A percentile compares a stretch with the other conserved stretches of the same genome.
Conservation (phyloP, 2,888 invertebrate genomes). For the Hyalella azteca region DNA sequence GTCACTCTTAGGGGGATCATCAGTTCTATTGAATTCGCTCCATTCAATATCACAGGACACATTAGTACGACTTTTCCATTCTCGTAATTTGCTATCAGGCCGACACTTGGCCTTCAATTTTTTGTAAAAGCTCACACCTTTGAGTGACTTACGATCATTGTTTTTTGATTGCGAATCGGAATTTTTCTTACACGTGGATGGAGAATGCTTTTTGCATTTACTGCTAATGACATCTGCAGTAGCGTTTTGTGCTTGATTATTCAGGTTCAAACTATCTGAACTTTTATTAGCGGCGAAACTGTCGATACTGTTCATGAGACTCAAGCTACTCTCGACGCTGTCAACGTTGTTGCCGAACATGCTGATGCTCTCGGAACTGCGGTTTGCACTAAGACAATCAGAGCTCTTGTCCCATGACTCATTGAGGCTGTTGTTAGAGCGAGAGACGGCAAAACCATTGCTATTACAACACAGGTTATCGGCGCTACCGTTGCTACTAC, state of each 20-base stretch:
- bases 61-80: constrained; percentile 32
- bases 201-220: background rate
- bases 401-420: constrained; percentile 32
- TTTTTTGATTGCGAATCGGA: background rate
- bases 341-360: constrained; percentile 11
- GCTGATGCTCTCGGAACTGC: constrained; percentile 3
- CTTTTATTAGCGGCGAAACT: constrained; percentile 25
- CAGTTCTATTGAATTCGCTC: constrained; percentile 25
- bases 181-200: background rate
- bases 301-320: constrained; percentile 15
- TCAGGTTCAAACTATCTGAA: constrained; percentile 29
- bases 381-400: constrained; percentile 21
- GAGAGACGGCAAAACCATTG: background rate
- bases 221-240: background rate
- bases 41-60: constrained; percentile 34
- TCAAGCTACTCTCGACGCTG: constrained; percentile 18
- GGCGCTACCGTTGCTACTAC: background rate
- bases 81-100: background rate
- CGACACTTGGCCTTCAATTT: constrained; percentile 14
- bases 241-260: background rate
- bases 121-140: constrained; percentile 11
- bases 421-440: constrained; percentile 30
- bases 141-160: background rate
- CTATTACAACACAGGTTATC: constrained; percentile 7
- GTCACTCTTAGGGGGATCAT: constrained; percentile 22